Conservation (phyloP, 1,140 invertebrate genomes). For the Panagrolaimus sp. region DNA sequence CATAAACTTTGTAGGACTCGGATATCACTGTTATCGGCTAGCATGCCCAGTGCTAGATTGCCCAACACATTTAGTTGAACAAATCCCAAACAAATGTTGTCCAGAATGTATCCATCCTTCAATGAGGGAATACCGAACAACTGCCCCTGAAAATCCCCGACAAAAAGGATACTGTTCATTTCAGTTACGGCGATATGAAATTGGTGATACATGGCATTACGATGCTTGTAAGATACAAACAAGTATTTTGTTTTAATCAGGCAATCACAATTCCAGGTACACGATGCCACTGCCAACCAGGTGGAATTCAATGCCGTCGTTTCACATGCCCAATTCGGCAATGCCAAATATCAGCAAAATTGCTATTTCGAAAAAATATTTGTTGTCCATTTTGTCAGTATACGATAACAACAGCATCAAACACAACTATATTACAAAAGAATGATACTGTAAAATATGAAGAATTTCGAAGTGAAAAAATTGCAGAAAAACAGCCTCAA, state of each 20-base stretch:
- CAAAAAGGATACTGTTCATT: neutral
- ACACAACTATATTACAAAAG: neutral
- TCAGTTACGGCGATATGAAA: neutral
- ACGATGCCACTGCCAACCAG: neutral
- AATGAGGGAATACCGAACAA: neutral
- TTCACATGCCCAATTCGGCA: neutral
- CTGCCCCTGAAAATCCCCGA: neutral
- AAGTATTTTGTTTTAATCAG: too few species aligned
- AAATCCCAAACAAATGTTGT: neutral
- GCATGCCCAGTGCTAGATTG: slow-evolving; percentile 11
- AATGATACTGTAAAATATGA: neutral
- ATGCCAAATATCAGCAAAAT: neutral
- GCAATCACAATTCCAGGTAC: neutral
- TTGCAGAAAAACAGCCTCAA: neutral
- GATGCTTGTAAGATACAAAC: neutral
- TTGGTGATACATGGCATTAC: neutral
- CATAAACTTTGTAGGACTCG: neutral
- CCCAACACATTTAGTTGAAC: neutral
- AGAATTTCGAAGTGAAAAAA: neutral
- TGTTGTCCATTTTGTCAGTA: slow-evolving; percentile 11
- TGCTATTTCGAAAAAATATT: slow-evolving; percentile 6
- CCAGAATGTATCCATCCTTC: slow-evolving; percentile 4
- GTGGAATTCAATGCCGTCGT: neutral
- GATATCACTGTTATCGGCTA: neutral
- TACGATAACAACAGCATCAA: neutral